Evolutionary conservation across 37 sponge, comb jelly and placozoan species (phyloP).

Genomic region (Cliona cf. orientalis): DNA sequence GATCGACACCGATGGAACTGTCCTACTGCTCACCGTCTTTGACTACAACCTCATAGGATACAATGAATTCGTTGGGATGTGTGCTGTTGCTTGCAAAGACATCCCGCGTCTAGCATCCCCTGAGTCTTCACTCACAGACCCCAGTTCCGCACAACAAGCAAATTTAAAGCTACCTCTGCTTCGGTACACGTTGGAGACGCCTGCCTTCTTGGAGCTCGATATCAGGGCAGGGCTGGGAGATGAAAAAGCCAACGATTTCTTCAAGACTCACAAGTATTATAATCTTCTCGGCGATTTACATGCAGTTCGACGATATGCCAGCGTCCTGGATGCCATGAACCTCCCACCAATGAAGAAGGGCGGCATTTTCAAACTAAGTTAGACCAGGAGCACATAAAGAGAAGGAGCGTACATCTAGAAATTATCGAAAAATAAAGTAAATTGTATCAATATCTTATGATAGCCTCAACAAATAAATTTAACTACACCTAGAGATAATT

Average conservation of each 20-base stretch:
- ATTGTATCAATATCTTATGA: no score
- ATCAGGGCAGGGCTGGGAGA: not conserved
- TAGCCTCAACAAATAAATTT: no score
- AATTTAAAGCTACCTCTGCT: slow-evolving; percentile 47
- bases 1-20: slow-evolving; percentile 35
- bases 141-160: not conserved
- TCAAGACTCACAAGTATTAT: slow-evolving; percentile 18
- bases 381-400: no score
- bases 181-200: not conserved
- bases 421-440: no score
- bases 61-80: slow-evolving; percentile 61
- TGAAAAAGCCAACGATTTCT: not conserved
- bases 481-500: no score
- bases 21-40: slow-evolving; percentile 54
- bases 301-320: no score
- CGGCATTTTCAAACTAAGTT: no score
- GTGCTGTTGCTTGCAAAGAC: slow-evolving; percentile 41
- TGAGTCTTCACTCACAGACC: not conserved
- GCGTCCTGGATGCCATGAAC: no score
- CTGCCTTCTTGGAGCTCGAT: not conserved
- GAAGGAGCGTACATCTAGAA: no score
- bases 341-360: no score
- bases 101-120: slow-evolving; percentile 15
- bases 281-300: no score
- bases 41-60: slow-evolving; percentile 50